A percentile compares a stretch with the other conserved stretches of the same genome.
These are phyloP conservation scores for Pocillopora grandis DNA, from an alignment of 92 coral and sea anemone genomes.

Conservation along the genomic window DNA sequence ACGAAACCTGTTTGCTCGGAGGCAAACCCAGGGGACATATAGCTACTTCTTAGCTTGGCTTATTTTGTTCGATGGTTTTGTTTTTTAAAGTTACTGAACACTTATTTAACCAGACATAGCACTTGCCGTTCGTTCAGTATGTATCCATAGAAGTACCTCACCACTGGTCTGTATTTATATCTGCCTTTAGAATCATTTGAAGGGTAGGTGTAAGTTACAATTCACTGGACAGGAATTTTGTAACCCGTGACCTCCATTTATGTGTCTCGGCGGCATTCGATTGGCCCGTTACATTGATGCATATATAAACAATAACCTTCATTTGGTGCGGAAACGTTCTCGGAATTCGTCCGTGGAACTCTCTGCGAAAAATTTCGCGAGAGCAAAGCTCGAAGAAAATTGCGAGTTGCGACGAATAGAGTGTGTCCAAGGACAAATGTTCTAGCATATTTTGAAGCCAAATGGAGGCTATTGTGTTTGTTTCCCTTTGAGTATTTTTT, in stretches of 20 bases:
- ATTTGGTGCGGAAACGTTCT: neutral
- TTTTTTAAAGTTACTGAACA: neutral
- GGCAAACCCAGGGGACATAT: neutral
- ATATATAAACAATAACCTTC: neutral
- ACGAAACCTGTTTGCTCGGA: neutral
- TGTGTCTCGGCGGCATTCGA: neutral
- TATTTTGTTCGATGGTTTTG: neutral
- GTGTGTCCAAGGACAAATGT: too few relatives aligned
- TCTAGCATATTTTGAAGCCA: too few relatives aligned
- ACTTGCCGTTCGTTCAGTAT: too few relatives aligned
- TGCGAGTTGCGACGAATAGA: too few relatives aligned
- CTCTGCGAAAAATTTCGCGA: too few relatives aligned
- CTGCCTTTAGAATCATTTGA: neutral
- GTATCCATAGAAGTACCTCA: too few relatives aligned
- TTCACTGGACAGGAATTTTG: neutral
- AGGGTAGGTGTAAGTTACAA: neutral
- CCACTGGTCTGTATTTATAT: too few relatives aligned
- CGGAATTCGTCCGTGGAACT: too few relatives aligned
- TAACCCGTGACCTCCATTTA: neutral
- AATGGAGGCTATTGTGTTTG: too few relatives aligned
- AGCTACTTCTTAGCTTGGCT: neutral
- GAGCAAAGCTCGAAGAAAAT: too few relatives aligned
- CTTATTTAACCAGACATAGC: too few relatives aligned
- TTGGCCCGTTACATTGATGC: neutral
- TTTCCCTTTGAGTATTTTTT: too few relatives aligned